Base-by-base conservation (phyloP, 2,888 invertebrate species). In the Drosophila longiperda region DNA sequence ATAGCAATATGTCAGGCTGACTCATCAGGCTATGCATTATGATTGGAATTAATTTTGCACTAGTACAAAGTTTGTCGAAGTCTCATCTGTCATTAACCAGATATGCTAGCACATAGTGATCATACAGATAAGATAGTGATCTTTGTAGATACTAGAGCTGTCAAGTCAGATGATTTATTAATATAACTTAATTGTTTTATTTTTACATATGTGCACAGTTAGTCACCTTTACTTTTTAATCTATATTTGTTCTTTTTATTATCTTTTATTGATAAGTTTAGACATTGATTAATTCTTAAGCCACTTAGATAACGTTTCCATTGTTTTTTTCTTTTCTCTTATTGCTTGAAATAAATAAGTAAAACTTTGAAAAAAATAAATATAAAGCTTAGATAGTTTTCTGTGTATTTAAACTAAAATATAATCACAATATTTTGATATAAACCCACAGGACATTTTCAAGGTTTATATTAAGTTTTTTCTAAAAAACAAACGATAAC, bases 51-150 rank as follows among this genome's bases (percentile, higher is more conserved):
- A 12, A 8, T 57, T 54, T 53, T 55, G 40, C 17, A 45, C 55
- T 33, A 32, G 49, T 26, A 32, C 17, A 61, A 36, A 65, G 61
- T 67, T 54, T 49, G 5, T 40, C 5, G 5, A 40, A 40, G n/a
- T 45, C 29, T 12, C 23, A 53, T 54, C 40, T 68, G 53, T 50
- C 38, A 32, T n/a, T n/a, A 20, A 53, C 34, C 23, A 36, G 29
- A 23, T 57, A 57, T 50, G 29, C 45, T 45, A 34, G 11, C 15
- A 29, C n/a, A 26, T 17, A 20, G 45, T 20, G n/a, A 26, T 20
- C 15, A n/a, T 34, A 23, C 9, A 52, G 62, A 75, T 76, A 62
- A 75, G 75, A 66, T 64, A 55, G 33, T 53, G 20, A 12, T 34
- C 1, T 34, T 11, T 1, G 29, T 3, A 50, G 33, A 49, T 5